Base-by-base conservation (phyloP, 2,888 invertebrate species). In the Pocota personata region DNA sequence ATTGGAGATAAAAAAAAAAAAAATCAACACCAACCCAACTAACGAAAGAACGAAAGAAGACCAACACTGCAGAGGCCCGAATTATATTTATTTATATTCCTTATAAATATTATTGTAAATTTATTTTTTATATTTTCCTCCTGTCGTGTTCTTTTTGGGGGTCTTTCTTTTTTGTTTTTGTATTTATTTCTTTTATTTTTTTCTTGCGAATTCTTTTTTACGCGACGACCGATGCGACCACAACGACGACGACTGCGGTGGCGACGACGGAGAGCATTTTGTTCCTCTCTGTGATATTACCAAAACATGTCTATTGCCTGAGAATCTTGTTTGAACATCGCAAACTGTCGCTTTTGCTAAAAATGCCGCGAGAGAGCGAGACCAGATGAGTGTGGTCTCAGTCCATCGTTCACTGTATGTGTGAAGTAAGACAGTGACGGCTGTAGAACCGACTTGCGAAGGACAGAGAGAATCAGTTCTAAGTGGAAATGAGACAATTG, bases 321-420 rank as follows among this genome's bases (percentile, higher is more conserved):
- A 86, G 86, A 82, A 86, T 82, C 76, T 76, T 48, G 72, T 77
- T 77, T 82, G 82, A 77, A 86, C 82, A 72, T 86, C 82, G 86
- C 86, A 86, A 86, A 86, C 86, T 86, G 86, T 86, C 76, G 86
- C 86, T 86, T 86, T 86, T 86, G 86, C 86, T 86, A 86, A 86
- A 86, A 86, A 82, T 77, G 82, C 86, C 72, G 72, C 40, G 80
- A 66, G 71, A 57, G 72, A 72, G 76, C 52, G 82, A 76, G 80
- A 86, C 52, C 35, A 24, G 30, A 14, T n/a, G 55, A 32, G 8
- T 46, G n/a, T 48, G 46, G 2, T 50, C 55, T 37, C 14, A 8
- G 64, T 10, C 7, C 14, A 35, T n/a, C 27, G 66, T 10, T 32
- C 16, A 48, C 32, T 14, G 64, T 72, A 55, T 21, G 6, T 21